Evolutionary conservation across 2,113 vertebrate genomes (phyloP), one percentile per base, ranked within the genome.

Genomic region (Dromiciops gliroides): DNA sequence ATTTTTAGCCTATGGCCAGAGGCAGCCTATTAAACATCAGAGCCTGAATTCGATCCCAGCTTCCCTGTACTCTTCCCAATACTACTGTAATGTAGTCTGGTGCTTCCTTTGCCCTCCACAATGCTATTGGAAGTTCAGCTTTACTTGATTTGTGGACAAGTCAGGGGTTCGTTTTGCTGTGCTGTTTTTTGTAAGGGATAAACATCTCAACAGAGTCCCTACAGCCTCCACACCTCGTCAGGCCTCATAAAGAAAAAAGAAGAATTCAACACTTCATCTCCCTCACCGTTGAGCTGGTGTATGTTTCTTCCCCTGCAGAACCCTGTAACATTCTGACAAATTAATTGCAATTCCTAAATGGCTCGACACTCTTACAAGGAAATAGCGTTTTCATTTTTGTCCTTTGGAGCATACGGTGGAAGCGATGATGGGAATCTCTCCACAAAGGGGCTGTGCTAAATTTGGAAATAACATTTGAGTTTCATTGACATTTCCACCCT

Each of bases 211-310:
- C 95, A 37, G 44, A 93, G 75, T 91, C 92, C 67, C 19, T 28
- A 22, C 26, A 95, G 51, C 50, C 50, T 26, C 90, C 91, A 91
- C 2, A n/a, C 51, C 88, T 94, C 0, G 0, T 49, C 44, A 56
- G 52, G n/a, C 28, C 90, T 97, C 93, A 92, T 92, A 91, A 92
- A 88, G 50, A 93, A 96, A 96, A 96, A 97, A 92, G 90, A 89
- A 56, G 67, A 91, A 96, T 90, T 96, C 23, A 94, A 88, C 48
- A 95, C 97, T 94, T 97, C 93, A 97, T 88, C 44, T 96, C 93
- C 94, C 90, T 49, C 48, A 93, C 94, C 90, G 48, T n/a, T 60
- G 90, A 92, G 51, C 3, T 10, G 67, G 51, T 52, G 56, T 37
- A 10, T 95, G 31, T 52, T 95, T 96, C 92, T 49, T 95, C 26